These are phyloP conservation scores for Psettodes erumei DNA, from an alignment of 2,113 vertebrate genomes.

Conservation along the genomic window DNA sequence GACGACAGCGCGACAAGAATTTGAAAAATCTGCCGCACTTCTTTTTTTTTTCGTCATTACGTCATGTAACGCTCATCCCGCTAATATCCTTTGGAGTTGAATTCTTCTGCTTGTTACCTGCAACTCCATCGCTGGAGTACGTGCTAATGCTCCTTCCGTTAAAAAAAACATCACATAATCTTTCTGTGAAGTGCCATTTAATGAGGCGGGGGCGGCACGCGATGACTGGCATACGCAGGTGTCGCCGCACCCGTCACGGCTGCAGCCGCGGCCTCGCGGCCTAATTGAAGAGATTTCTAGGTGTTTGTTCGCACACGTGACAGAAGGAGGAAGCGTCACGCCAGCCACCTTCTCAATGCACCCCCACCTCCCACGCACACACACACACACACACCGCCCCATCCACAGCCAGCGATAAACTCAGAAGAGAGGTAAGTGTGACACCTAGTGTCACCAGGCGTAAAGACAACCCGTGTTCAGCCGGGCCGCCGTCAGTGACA, in stretches of 20 bases:
- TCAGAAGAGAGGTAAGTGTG: constrained; percentile 69
- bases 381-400: no score
- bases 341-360: constrained; percentile 27
- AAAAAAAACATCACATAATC: neutral
- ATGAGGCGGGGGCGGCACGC: neutral
- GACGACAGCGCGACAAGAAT: neutral
- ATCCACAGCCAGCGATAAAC: neutral
- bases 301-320: constrained; percentile 60
- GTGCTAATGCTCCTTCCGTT: no score
- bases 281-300: constrained; percentile 63
- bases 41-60: no score
- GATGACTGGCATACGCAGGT: no score
- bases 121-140: no score
- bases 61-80: neutral
- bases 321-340: constrained; percentile 26
- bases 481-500: neutral
- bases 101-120: neutral
- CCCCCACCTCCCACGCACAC: neutral
- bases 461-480: neutral
- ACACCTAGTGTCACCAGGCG: constrained; percentile 67
- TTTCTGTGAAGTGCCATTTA: neutral
- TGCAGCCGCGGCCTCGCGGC: constrained; percentile 28
- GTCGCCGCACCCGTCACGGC: constrained; percentile 48
- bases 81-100: neutral
- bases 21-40: neutral